These are phyloP conservation scores for Nephrotoma flavescens DNA, from an alignment of 2,888 invertebrate genomes.

Conservation along the genomic window DNA sequence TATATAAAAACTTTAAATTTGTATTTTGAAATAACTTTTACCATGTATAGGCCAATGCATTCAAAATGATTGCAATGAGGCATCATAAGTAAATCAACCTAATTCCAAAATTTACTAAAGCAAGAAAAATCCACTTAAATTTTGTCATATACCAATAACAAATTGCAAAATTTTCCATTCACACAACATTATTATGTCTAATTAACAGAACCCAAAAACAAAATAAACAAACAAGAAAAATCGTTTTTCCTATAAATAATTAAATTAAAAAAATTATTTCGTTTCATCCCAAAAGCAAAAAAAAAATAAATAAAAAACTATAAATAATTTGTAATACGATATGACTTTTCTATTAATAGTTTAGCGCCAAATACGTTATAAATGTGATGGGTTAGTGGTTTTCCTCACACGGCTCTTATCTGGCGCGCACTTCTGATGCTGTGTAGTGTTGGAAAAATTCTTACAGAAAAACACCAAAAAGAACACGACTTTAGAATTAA, in stretches of 20 bases:
- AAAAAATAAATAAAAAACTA: neutral
- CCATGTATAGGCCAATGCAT: no score
- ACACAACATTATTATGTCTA: neutral
- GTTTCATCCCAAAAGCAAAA: neutral
- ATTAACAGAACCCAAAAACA: neutral
- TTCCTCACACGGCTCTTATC: neutral
- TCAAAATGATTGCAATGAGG: no score
- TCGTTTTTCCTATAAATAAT: neutral
- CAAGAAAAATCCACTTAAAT: neutral
- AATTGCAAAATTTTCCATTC: neutral
- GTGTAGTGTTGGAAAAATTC: neutral
- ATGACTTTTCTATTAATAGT: neutral
- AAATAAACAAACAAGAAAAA: neutral
- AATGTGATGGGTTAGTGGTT: neutral
- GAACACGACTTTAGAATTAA: neutral
- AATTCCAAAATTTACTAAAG: no score
- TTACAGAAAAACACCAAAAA: neutral
- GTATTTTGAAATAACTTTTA: no score
- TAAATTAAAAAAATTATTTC: neutral
- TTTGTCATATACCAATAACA: neutral
- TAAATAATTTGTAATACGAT: neutral
- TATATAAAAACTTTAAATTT: no score
- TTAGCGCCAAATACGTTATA: neutral
- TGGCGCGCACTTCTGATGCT: neutral
- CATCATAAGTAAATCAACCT: no score